These are phyloP conservation scores for Metopolophium dirhodum DNA, from an alignment of 1,140 invertebrate species.

Conservation along the genomic window DNA sequence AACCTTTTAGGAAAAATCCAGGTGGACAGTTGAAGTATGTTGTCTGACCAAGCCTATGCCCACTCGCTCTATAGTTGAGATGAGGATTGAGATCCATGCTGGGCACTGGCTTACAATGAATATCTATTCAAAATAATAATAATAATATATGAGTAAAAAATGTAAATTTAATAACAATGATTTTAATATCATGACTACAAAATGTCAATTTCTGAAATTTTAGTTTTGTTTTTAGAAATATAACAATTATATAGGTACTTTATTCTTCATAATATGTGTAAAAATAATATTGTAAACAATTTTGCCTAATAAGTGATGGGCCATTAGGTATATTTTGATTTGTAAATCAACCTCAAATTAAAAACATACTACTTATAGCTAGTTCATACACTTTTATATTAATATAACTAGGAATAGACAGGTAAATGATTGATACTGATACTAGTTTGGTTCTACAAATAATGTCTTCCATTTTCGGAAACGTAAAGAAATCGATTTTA, in stretches of 20 bases:
- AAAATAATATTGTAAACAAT: background rate
- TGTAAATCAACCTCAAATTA: background rate
- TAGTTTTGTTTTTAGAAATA: background rate
- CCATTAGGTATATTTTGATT: background rate
- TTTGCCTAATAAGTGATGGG: background rate
- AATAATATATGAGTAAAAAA: background rate
- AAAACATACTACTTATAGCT: background rate
- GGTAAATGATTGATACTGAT: too few relatives aligned
- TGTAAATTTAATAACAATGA: background rate
- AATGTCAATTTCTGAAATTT: background rate
- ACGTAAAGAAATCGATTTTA: too few relatives aligned
- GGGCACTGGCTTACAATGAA: conserved; percentile 60
- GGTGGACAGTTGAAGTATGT: conserved; percentile 73
- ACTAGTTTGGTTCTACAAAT: too few relatives aligned
- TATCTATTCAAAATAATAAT: conserved; percentile 62
- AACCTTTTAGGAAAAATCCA: conserved; percentile 75
- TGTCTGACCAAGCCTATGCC: conserved; percentile 72
- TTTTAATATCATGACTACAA: background rate
- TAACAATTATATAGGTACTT: background rate
- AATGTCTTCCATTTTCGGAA: too few relatives aligned
- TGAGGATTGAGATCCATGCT: conserved; percentile 59
- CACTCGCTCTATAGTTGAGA: conserved; percentile 68
- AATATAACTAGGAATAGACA: too few relatives aligned
- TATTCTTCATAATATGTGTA: background rate
- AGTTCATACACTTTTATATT: too few relatives aligned